These are phyloP conservation scores for Hyles euphorbiae DNA, from an alignment of 1,140 invertebrate species.

Conservation along the genomic window DNA sequence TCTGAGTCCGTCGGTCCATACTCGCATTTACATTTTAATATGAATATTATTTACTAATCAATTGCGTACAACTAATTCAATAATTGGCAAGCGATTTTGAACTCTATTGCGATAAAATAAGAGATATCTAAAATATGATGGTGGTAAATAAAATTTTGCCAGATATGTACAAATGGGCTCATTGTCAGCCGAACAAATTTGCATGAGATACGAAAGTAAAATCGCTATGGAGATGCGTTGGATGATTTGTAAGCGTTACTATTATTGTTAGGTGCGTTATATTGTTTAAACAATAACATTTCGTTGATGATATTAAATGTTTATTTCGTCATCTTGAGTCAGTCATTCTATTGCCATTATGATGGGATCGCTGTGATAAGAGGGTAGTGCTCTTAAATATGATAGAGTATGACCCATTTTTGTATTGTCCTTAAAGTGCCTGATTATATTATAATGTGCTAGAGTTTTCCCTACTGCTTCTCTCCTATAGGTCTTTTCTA, in stretches of 20 bases:
- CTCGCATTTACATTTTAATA: constrained; percentile 61
- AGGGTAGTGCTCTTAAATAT: too few species aligned
- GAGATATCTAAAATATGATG: background rate
- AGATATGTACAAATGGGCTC: constrained; percentile 50
- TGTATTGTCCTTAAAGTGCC: too few species aligned
- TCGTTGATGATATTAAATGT: too few species aligned
- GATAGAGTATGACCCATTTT: too few species aligned
- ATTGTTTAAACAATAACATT: too few species aligned
- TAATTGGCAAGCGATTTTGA: constrained; percentile 4
- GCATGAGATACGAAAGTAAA: constrained; percentile 67
- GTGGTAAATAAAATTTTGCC: constrained; percentile 22
- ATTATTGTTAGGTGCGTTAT: constrained; percentile 11
- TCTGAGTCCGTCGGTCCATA: constrained; percentile 58
- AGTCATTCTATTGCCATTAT: too few species aligned
- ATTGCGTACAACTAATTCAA: constrained; percentile 9
- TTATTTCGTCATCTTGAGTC: too few species aligned
- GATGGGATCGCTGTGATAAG: too few species aligned
- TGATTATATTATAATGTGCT: too few species aligned
- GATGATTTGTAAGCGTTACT: constrained; percentile 26
- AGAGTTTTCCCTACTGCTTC: too few species aligned
- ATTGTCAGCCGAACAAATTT: constrained; percentile 68
- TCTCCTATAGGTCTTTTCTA: too few species aligned
- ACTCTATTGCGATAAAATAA: constrained; percentile 1
- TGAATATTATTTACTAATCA: constrained; percentile 45
- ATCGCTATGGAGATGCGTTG: constrained; percentile 34